Evolutionary conservation across 2,113 vertebrate genomes (phyloP).

Genomic region (Neotragus pygmaeus): DNA sequence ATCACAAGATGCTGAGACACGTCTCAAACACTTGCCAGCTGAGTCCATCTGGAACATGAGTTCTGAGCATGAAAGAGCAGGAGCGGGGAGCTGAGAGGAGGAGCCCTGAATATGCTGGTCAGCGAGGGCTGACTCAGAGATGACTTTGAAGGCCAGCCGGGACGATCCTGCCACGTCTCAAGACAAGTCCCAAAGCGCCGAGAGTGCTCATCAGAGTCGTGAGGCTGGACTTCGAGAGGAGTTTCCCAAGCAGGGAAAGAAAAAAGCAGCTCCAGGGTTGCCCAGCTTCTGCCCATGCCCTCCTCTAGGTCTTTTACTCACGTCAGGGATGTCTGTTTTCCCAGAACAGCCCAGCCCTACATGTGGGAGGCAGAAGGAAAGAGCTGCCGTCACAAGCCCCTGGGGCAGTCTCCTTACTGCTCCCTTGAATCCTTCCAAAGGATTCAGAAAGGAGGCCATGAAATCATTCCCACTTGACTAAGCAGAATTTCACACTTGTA

Average conservation of each 20-base stretch:
- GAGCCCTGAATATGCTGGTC: neutral
- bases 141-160: neutral
- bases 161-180: neutral
- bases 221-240: neutral
- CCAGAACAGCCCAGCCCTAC: neutral
- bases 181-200: neutral
- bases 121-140: conserved; percentile 47
- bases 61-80: neutral
- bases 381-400: neutral
- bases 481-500: conserved; percentile 9
- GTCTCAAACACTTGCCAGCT: conserved; percentile 71
- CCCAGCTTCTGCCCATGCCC: neutral
- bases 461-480: conserved; percentile 13
- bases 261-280: too few relatives aligned
- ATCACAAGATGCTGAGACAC: conserved; percentile 70
- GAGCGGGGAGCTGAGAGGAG: conserved; percentile 15
- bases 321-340: neutral
- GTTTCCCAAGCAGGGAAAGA: neutral
- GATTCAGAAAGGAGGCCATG: neutral
- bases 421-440: neutral
- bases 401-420: neutral
- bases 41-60: conserved; percentile 68
- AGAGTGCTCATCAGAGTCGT: neutral
- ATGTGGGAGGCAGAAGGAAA: neutral
- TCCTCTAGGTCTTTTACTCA: neutral